A percentile compares a stretch with the other conserved stretches of the same genome.
These are phyloP conservation scores for Ptiloglossa arizonensis DNA, from an alignment of 1,140 invertebrate species.

Conservation along the genomic window DNA sequence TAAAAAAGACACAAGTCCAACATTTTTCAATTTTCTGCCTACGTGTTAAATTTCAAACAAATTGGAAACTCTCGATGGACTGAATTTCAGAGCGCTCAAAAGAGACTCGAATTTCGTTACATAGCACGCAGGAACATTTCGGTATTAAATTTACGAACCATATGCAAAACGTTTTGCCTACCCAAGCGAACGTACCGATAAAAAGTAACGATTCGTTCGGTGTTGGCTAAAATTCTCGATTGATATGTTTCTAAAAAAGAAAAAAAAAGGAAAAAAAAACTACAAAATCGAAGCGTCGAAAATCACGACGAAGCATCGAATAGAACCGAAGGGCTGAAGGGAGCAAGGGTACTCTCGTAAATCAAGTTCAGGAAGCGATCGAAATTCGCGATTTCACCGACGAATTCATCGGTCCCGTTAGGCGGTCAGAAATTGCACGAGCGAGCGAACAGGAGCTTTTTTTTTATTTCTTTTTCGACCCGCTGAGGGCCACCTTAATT, in stretches of 20 bases:
- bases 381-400: slow-evolving; percentile 36
- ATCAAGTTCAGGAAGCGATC: slow-evolving; percentile 37
- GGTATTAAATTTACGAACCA: too few species aligned
- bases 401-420: slow-evolving; percentile 41
- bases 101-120: too few species aligned
- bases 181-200: too few species aligned
- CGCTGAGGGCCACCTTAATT: slow-evolving; percentile 33
- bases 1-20: too few species aligned
- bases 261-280: neutral
- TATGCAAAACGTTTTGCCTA: too few species aligned
- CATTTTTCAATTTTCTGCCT: too few species aligned
- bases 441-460: neutral
- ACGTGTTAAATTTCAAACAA: too few species aligned
- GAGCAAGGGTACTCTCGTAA: slow-evolving; percentile 8
- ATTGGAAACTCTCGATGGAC: too few species aligned
- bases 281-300: neutral
- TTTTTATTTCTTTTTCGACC: slow-evolving; percentile 22
- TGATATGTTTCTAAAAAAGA: neutral
- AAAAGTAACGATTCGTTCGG: too few species aligned
- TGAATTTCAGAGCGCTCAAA: too few species aligned
- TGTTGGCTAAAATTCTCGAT: neutral
- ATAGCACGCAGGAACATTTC: too few species aligned
- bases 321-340: neutral
- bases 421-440: slow-evolving; percentile 22
- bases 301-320: too few species aligned